These are phyloP conservation scores for Edolisoma coerulescens DNA, from an alignment of 2,113 vertebrate species.

Conservation along the genomic window DNA sequence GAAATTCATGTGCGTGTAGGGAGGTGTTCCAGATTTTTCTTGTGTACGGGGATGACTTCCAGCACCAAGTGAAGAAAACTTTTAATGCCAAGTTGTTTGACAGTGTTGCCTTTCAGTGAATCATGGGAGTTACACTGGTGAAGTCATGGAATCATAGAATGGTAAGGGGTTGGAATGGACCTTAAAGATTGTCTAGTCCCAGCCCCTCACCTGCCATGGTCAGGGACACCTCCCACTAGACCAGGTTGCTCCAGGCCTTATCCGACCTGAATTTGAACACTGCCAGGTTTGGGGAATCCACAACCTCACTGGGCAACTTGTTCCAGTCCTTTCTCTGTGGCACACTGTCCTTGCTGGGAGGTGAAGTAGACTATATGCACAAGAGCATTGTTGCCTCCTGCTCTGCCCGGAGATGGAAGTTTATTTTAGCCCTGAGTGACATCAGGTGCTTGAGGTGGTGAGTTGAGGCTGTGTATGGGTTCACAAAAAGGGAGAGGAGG, in stretches of 20 bases:
- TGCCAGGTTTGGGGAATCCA: neutral
- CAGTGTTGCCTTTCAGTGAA: neutral
- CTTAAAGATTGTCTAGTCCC: too few species aligned
- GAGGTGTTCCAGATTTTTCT: conserved; percentile 12
- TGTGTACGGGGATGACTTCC: neutral
- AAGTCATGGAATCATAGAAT: neutral
- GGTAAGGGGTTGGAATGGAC: neutral
- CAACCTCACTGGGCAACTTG: neutral
- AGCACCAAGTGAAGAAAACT: neutral
- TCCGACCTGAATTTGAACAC: neutral
- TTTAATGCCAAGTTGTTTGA: conserved; percentile 7
- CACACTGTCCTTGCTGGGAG: neutral
- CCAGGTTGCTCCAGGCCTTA: neutral
- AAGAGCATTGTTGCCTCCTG: neutral
- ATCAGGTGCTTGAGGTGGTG: neutral
- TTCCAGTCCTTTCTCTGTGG: neutral
- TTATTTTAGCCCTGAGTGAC: neutral
- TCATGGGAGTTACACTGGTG: neutral
- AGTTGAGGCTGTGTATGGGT: neutral
- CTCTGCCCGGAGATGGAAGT: neutral
- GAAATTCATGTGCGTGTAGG: neutral
- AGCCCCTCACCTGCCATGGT: neutral
- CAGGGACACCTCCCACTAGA: neutral
- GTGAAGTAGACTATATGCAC: neutral
- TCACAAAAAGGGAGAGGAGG: neutral